Evolutionary conservation across 2,888 invertebrate species (phyloP), one percentile per base, ranked within the genome.

Genomic region (Aspidapion aeneum): DNA sequence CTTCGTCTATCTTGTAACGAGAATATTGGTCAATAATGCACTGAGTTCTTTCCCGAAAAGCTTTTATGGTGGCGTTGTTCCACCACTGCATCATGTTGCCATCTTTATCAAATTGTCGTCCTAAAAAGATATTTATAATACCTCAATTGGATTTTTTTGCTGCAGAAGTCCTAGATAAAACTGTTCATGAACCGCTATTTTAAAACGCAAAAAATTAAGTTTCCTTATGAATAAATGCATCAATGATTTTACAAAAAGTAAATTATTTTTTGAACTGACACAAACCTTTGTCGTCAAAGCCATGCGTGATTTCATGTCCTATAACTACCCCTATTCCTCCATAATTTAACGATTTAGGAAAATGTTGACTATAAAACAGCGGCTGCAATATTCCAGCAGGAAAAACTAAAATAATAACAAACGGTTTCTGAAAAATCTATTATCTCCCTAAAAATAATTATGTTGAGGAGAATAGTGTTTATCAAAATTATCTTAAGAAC

Each of bases 81-180:
- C 96, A 96, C 96, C 96, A 96, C 72, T 93, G 90, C 84, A 90
- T 88, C 84, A 94, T 86, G 77, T 95, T 96, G 7, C 96, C 96
- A 72, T 90, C 86, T 74, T 90, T 91, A 78, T 96, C 95, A 76
- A 92, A 96, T 76, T 94, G 92, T 5, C 94, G 85, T 1, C 95
- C 92, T 88, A 71, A 48, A 74, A 62, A 61, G n/a, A n/a, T n/a
- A n/a, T n/a, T n/a, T n/a, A n/a, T n/a, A n/a, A n/a, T n/a, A n/a
- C n/a, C 19, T 49, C 17, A 57, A 57, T 21, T 57, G 12, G 12
- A 21, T 57, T 22, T 48, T 51, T 52, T 51, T n/a, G n/a, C n/a
- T n/a, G n/a, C n/a, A n/a, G n/a, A n/a, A n/a, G n/a, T n/a, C n/a
- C n/a, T n/a, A n/a, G n/a, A n/a, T n/a, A n/a, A n/a, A n/a, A n/a